Percentiles rank a stretch among this genome's conserved stretches.
Evolutionary conservation across 2,888 invertebrate genomes (phyloP).

Genomic region (Eupithecia vulgata): DNA sequence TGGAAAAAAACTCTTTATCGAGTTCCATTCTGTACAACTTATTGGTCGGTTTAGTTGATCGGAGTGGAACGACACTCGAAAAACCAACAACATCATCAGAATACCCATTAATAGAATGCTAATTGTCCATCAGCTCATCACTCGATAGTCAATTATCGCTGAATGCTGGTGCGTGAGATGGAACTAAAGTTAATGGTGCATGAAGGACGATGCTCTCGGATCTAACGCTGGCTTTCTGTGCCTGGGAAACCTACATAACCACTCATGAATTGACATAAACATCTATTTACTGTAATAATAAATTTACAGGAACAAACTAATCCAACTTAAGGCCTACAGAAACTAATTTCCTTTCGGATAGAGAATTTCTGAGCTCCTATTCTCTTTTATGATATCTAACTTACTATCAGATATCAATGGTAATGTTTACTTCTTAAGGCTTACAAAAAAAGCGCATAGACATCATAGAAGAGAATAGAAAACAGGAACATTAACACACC

Average conservation of each 20-base stretch:
- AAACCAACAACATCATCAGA: neutral
- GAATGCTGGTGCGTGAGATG: constrained; percentile 59
- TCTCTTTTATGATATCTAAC: neutral
- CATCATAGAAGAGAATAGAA: no score
- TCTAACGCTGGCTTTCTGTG: constrained; percentile 49
- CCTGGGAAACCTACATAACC: constrained; percentile 27
- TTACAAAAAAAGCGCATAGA: no score
- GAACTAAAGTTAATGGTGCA: constrained; percentile 76
- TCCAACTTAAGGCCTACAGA: neutral
- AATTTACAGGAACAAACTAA: neutral
- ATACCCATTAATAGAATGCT: constrained; percentile 26
- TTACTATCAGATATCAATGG: no score
- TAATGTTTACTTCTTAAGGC: no score
- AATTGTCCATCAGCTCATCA: constrained; percentile 45
- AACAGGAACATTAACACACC: no score
- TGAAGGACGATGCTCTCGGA: constrained; percentile 72
- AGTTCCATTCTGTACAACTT: no score
- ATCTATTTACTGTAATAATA: neutral
- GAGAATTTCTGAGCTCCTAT: neutral
- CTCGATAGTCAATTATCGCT: constrained; percentile 43
- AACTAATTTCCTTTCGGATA: neutral
- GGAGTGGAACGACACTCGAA: neutral
- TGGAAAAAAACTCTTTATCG: no score
- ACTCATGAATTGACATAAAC: constrained; percentile 15
- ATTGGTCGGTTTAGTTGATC: no score